These are phyloP conservation scores for Felis chaus DNA, from an alignment of 2,113 vertebrate genomes.

Conservation along the genomic window DNA sequence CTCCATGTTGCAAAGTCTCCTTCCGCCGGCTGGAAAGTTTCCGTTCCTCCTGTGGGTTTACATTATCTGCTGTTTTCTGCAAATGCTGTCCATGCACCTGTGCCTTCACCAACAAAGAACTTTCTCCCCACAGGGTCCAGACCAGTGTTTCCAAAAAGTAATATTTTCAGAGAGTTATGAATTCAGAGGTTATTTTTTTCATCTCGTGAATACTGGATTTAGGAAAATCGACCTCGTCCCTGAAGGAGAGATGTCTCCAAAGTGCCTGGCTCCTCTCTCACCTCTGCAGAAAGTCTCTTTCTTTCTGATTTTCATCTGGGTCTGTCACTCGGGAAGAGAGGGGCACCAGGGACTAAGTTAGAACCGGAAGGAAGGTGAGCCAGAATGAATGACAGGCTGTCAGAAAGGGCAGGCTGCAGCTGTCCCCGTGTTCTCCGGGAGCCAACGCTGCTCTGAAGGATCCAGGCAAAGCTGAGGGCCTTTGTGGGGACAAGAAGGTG, in stretches of 20 bases:
- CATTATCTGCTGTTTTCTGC: background rate
- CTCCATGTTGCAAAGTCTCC: background rate
- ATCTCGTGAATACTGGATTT: background rate
- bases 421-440: background rate
- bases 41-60: background rate
- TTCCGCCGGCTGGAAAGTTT: background rate
- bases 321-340: background rate
- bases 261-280: background rate
- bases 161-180: background rate
- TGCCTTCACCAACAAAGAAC: background rate
- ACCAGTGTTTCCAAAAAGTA: background rate
- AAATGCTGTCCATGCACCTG: rapidly evolving
- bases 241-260: background rate
- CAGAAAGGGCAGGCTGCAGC: background rate
- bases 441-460: background rate
- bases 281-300: background rate
- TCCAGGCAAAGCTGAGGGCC: conserved; percentile 1
- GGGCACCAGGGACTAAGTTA: background rate
- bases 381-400: background rate
- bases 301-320: background rate
- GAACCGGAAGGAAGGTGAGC: conserved; percentile 39
- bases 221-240: background rate
- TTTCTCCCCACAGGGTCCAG: background rate
- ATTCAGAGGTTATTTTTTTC: background rate
- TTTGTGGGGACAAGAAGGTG: background rate